A percentile compares a stretch with the other conserved stretches of the same genome.
Conservation (phyloP, 1,140 invertebrate genomes). For the Lepidurus couesii region DNA sequence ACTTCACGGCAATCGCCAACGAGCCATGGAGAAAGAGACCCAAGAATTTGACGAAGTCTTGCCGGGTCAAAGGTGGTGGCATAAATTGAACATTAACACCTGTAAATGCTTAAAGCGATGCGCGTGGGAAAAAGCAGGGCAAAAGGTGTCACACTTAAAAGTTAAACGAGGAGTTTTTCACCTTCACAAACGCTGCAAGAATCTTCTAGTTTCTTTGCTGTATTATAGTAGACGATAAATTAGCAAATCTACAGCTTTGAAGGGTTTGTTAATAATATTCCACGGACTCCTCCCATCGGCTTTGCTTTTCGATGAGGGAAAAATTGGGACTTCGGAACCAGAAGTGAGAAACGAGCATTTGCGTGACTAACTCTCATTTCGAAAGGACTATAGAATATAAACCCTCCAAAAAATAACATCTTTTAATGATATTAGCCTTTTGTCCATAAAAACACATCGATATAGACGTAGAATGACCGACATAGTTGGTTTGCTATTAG, state of each 20-base stretch:
- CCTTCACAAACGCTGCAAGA: background rate
- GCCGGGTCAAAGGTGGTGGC: slow-evolving; percentile 17
- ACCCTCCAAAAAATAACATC: background rate
- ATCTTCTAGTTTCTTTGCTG: background rate
- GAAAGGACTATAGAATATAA: background rate
- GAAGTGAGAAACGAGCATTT: slow-evolving; percentile 2
- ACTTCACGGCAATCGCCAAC: background rate
- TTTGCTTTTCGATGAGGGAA: background rate
- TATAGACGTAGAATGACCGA: too few relatives aligned
- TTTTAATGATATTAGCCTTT: background rate
- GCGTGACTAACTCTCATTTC: background rate
- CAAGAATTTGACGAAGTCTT: slow-evolving; percentile 12
- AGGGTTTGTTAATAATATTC: background rate
- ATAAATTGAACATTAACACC: slow-evolving; percentile 16
- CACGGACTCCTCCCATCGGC: background rate
- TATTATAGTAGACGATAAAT: background rate
- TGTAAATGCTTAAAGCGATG: background rate
- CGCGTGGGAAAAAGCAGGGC: slow-evolving; percentile 12
- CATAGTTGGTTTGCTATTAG: too few relatives aligned
- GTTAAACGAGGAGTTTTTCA: background rate
- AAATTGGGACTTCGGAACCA: background rate
- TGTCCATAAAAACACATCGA: too few relatives aligned
- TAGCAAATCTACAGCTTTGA: background rate
- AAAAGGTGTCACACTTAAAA: slow-evolving; percentile 22
- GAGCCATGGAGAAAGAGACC: background rate